Evolutionary conservation across 2,888 invertebrate species (phyloP).

Genomic region (Lasioglossum oenotherae): DNA sequence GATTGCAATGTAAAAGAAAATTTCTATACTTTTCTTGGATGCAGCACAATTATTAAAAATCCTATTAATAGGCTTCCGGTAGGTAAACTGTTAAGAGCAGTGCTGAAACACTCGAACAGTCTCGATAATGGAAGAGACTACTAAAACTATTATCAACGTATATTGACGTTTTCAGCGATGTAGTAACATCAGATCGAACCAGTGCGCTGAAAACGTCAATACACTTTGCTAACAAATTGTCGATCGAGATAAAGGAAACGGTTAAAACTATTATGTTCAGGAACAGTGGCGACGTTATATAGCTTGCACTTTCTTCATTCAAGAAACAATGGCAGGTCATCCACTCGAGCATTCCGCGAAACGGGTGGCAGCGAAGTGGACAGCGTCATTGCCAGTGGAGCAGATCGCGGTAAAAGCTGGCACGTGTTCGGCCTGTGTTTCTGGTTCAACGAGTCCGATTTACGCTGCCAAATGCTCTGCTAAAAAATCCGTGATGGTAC

Average conservation of each 20-base stretch:
- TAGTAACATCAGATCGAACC: no score
- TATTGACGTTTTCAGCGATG: no score
- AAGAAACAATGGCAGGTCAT: background rate
- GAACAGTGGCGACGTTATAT: background rate
- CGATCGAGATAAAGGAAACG: no score
- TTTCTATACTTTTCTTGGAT: no score
- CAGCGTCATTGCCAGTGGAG: constrained; percentile 35
- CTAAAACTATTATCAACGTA: no score
- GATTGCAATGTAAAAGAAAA: no score
- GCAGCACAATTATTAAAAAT: no score
- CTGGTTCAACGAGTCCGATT: background rate
- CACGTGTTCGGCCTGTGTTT: constrained; percentile 11
- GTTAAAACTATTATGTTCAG: no score
- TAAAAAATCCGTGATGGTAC: background rate
- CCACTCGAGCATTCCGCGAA: constrained; percentile 7
- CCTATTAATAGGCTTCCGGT: no score
- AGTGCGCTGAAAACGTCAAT: no score
- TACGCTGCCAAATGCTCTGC: background rate
- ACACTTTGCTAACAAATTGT: no score
- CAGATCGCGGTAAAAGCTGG: constrained; percentile 40
- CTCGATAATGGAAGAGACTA: background rate
- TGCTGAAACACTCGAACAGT: background rate
- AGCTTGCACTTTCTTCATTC: background rate
- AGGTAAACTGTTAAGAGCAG: background rate
- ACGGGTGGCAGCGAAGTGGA: constrained; percentile 15